phyloP scores from a whole-genome alignment of 2,888 invertebrate genomes.

The Apoda limacodes region DNA sequence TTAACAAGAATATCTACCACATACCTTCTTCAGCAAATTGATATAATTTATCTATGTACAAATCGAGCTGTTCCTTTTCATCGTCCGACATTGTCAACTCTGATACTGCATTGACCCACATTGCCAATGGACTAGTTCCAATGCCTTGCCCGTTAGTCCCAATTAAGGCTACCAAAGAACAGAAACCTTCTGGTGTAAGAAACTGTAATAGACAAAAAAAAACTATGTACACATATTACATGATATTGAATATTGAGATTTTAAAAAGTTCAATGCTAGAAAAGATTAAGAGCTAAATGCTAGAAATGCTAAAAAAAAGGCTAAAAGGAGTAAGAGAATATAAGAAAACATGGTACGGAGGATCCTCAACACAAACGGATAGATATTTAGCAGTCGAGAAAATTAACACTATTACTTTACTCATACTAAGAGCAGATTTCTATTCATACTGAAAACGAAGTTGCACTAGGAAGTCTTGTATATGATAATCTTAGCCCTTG shows the following conservation, averaged over 20 bases:
- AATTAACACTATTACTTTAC: too few species aligned
- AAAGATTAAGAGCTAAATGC: too few species aligned
- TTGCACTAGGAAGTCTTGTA: too few species aligned
- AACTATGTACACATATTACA: conserved; percentile 2
- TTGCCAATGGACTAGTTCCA: conserved; percentile 89
- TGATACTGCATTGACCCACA: conserved; percentile 86
- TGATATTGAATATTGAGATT: background rate
- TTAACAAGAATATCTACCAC: too few species aligned
- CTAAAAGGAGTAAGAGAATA: too few species aligned
- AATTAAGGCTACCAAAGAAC: conserved; percentile 72
- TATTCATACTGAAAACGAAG: too few species aligned
- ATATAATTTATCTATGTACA: conserved; percentile 85
- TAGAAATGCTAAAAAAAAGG: too few species aligned
- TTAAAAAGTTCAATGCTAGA: background rate
- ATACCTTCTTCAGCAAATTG: conserved; percentile 84
- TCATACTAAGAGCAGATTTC: too few species aligned
- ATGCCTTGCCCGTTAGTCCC: conserved; percentile 97
- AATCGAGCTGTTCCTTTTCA: conserved; percentile 76
- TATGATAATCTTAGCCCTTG: too few species aligned
- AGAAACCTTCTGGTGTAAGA: conserved; percentile 87
- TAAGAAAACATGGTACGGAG: too few species aligned
- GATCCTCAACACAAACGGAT: too few species aligned
- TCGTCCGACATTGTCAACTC: conserved; percentile 74
- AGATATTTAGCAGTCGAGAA: too few species aligned
- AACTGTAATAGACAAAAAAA: conserved; percentile 62